These are phyloP conservation scores for Madoqua kirkii DNA, from an alignment of 2,113 vertebrate genomes.

Conservation along the genomic window DNA sequence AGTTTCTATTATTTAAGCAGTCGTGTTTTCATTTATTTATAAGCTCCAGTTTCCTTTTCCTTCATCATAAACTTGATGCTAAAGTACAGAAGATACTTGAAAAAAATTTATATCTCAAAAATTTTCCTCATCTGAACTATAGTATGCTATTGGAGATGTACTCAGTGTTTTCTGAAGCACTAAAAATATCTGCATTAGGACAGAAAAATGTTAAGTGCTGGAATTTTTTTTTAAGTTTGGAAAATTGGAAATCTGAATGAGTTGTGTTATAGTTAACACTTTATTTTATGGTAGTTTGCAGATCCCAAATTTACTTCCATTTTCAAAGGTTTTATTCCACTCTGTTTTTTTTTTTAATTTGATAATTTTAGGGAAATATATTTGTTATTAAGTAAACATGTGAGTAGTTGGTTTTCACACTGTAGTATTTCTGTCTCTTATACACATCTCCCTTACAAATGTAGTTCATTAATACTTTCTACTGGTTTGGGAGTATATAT, in stretches of 20 bases:
- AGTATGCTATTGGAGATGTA: not conserved
- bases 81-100: not conserved
- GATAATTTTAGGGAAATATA: too few relatives aligned
- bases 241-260: not conserved
- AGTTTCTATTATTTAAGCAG: not conserved
- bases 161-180: not conserved
- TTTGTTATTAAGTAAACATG: too few relatives aligned
- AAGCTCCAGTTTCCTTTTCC: not conserved
- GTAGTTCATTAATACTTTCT: constrained; percentile 5
- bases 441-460: too few relatives aligned
- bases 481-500: not conserved
- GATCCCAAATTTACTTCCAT: not conserved
- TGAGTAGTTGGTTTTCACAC: too few relatives aligned
- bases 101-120: not conserved
- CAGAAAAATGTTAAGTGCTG: not conserved
- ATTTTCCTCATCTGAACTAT: not conserved
- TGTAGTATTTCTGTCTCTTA: too few relatives aligned
- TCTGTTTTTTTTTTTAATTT: not conserved
- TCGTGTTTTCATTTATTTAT: not conserved
- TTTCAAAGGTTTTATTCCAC: not conserved
- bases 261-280: not conserved
- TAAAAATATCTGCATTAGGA: not conserved
- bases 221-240: not conserved
- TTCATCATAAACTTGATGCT: not conserved
- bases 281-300: not conserved